phyloP scores from a whole-genome alignment of 1,140 invertebrate genomes.

The Aphidius gifuensis region DNA sequence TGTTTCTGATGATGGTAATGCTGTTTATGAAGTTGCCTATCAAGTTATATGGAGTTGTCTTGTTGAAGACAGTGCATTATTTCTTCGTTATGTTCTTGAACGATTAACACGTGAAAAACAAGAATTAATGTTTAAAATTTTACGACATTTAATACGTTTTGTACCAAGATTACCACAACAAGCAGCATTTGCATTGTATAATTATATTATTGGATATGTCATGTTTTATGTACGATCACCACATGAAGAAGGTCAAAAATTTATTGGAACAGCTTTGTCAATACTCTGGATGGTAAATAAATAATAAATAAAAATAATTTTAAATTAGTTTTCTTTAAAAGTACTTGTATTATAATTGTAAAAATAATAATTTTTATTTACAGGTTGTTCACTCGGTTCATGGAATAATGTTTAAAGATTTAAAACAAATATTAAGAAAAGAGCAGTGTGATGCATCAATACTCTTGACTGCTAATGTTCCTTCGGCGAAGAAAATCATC shows the following conservation, averaged over 20 bases:
- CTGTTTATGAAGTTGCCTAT: conserved; percentile 87
- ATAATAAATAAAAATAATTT: background rate
- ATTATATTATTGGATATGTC: conserved; percentile 98
- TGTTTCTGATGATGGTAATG: conserved; percentile 88
- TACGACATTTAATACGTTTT: conserved; percentile 90
- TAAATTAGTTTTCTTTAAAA: no score
- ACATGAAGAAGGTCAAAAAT: conserved; percentile 88
- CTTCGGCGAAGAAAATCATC: conserved; percentile 98
- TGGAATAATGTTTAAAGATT: conserved; percentile 98
- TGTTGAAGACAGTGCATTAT: conserved; percentile 96
- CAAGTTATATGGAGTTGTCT: conserved; percentile 97
- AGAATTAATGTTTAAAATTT: conserved; percentile 91
- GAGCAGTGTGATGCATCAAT: conserved; percentile 99
- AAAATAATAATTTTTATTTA: conserved; percentile 11
- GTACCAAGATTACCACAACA: conserved; percentile 93
- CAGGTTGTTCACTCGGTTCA: conserved; percentile 94
- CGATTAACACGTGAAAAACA: conserved; percentile 92
- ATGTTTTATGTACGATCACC: conserved; percentile 98
- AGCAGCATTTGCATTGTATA: conserved; percentile 97
- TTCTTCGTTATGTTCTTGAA: conserved; percentile 93
- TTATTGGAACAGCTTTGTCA: conserved; percentile 90
- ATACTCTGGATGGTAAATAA: conserved; percentile 89
- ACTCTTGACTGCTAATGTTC: conserved; percentile 96
- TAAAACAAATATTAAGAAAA: conserved; percentile 97
- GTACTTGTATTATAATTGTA: no score